A percentile compares a stretch with the other conserved stretches of the same genome.
Evolutionary conservation across 1,140 invertebrate species (phyloP).

Genomic region (Cotesia chilonis): DNA sequence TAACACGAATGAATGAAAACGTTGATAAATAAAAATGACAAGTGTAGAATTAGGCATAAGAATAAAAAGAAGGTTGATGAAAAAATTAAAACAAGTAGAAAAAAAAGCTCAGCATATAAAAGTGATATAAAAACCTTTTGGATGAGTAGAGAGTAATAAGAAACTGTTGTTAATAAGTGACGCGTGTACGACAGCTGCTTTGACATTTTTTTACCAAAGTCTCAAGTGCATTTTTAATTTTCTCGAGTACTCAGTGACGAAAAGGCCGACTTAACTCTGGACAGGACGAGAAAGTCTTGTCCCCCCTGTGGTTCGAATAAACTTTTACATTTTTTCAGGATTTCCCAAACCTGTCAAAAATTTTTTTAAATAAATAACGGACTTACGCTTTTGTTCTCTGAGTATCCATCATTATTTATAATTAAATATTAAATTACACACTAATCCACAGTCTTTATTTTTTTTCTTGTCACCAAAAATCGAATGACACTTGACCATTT

Average conservation of each 20-base stretch:
- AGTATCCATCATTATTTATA: background rate
- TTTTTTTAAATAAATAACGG: background rate
- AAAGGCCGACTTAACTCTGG: conserved; percentile 35
- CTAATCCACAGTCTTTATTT: too few relatives aligned
- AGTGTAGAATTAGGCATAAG: too few relatives aligned
- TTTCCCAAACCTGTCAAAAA: background rate
- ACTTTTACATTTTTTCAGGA: conserved; percentile 8
- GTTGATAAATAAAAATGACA: background rate
- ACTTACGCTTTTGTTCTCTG: background rate
- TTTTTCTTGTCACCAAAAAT: too few relatives aligned
- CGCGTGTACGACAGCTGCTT: conserved; percentile 59
- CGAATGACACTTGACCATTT: too few relatives aligned
- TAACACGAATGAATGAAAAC: conserved; percentile 8
- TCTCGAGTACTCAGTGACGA: conserved; percentile 50
- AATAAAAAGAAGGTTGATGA: too few relatives aligned
- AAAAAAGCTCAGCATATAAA: conserved; percentile 35
- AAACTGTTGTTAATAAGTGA: conserved; percentile 58
- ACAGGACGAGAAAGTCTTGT: conserved; percentile 30
- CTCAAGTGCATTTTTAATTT: conserved; percentile 36
- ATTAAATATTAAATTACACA: too few relatives aligned
- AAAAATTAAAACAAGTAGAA: background rate
- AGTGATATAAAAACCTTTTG: conserved; percentile 40
- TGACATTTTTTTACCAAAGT: conserved; percentile 49
- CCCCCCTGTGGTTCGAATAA: conserved; percentile 19
- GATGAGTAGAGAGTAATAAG: conserved; percentile 46